Percentiles rank a stretch among this genome's conserved stretches.
Conservation (phyloP, 2,113 vertebrate genomes). For the Petrocephalus zakoni region DNA sequence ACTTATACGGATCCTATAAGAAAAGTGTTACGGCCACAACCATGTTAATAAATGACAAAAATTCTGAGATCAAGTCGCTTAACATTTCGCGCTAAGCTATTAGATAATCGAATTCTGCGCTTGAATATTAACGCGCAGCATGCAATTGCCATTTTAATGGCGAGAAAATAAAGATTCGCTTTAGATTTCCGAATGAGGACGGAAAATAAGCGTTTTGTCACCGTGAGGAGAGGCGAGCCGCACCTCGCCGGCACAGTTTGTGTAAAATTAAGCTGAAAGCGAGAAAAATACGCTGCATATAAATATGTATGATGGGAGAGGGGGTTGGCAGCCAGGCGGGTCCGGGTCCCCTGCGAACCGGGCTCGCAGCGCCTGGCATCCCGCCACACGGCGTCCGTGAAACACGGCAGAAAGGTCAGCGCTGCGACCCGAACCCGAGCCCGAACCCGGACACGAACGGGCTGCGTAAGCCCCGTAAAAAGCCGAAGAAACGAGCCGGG, state of each 20-base stretch:
- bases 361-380: background rate
- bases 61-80: background rate
- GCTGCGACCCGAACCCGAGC: background rate
- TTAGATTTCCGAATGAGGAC: background rate
- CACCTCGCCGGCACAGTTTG: background rate
- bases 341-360: background rate
- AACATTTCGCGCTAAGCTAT: background rate
- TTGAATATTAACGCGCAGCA: background rate
- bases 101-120: background rate
- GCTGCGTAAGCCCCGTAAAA: background rate
- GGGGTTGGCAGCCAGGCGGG: slow-evolving; percentile 11
- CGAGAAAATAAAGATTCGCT: background rate
- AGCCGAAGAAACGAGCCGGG: background rate
- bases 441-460: too few relatives aligned
- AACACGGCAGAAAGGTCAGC: background rate
- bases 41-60: background rate
- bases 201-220: background rate
- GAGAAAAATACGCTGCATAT: background rate
- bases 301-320: background rate
- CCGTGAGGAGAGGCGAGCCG: background rate
- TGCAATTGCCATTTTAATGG: background rate
- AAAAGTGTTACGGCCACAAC: background rate
- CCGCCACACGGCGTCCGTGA: background rate
- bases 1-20: background rate
- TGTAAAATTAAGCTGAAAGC: background rate